Conservation (phyloP, 1,140 invertebrate species). For the Aphaenogaster ashmeadi region DNA sequence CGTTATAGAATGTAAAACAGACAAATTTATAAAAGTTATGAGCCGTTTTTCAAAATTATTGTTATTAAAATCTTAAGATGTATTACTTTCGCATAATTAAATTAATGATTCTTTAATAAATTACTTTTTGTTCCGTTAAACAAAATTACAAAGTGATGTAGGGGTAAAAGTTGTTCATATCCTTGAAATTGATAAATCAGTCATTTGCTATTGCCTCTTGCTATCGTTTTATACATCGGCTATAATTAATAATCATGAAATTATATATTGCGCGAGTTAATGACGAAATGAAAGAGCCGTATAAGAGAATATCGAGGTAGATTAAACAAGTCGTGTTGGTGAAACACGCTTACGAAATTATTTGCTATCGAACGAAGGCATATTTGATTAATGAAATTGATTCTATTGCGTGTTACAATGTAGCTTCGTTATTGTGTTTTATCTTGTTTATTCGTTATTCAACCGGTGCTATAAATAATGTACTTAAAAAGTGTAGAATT, state of each 20-base stretch:
- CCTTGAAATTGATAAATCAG: neutral
- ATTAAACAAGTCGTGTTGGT: conserved; percentile 20
- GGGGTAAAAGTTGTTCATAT: neutral
- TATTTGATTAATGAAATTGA: conserved; percentile 59
- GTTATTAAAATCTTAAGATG: neutral
- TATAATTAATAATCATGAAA: conserved; percentile 32
- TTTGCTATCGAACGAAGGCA: neutral
- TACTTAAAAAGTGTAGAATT: conserved; percentile 7
- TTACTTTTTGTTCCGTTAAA: neutral
- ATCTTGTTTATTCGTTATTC: conserved; percentile 37
- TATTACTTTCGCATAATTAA: neutral
- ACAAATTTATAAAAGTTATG: conserved; percentile 1
- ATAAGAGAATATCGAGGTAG: conserved; percentile 37
- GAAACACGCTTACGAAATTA: conserved; percentile 39
- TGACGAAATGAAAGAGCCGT: conserved; percentile 1
- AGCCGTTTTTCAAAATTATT: neutral
- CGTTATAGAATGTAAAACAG: neutral
- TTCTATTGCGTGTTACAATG: conserved; percentile 28
- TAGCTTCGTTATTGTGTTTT: conserved; percentile 29
- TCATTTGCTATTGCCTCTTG: neutral
- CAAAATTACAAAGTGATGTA: neutral
- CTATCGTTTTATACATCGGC: neutral
- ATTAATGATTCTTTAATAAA: neutral
- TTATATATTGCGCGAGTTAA: neutral
- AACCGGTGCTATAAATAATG: conserved; percentile 6